Evolutionary conservation across 2,113 vertebrate genomes (phyloP).

Genomic region (Callopanchax toddi): DNA sequence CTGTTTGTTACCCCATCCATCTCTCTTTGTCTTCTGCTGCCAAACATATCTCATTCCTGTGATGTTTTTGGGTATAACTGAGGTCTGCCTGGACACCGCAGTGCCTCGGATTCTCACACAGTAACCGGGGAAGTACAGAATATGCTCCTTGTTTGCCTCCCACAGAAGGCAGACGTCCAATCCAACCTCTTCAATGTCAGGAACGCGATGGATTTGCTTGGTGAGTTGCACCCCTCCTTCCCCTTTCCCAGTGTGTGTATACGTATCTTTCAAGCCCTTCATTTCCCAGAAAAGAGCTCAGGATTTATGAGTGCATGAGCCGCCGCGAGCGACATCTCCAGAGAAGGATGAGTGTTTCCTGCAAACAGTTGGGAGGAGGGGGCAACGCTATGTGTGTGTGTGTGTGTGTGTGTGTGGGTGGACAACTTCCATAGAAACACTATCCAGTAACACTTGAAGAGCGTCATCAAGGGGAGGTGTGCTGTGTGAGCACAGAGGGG

Average conservation of each 20-base stretch:
- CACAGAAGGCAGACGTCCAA: slow-evolving; percentile 62
- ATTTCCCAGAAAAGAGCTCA: slow-evolving; percentile 69
- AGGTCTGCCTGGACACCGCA: slow-evolving; percentile 73
- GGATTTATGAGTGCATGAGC: slow-evolving; percentile 72
- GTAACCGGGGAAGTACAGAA: slow-evolving; percentile 50
- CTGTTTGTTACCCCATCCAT: slow-evolving; percentile 44
- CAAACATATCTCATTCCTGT: slow-evolving; percentile 66
- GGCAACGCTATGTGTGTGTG: slow-evolving; percentile 29
- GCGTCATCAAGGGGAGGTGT: slow-evolving; percentile 70
- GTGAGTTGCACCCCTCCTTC: slow-evolving; percentile 11
- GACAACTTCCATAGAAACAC: slow-evolving; percentile 73
- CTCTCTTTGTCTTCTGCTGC: slow-evolving; percentile 47
- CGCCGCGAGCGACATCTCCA: slow-evolving; percentile 73
- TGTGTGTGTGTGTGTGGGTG: slow-evolving; percentile 52
- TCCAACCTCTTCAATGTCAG: slow-evolving; percentile 60
- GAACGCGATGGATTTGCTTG: slow-evolving; percentile 58
- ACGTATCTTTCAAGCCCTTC: slow-evolving; percentile 66
- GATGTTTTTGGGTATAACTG: slow-evolving; percentile 63
- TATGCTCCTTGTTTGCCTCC: slow-evolving; percentile 64
- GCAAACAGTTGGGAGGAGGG: slow-evolving; percentile 66
- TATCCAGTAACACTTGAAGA: slow-evolving; percentile 69
- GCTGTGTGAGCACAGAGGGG: slow-evolving; percentile 38
- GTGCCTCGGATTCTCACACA: slow-evolving; percentile 56
- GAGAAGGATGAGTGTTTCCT: slow-evolving; percentile 75
- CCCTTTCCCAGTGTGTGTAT: slow-evolving; percentile 35